Evolutionary conservation across 2,113 vertebrate species (phyloP), one percentile per base, ranked within the genome.

Genomic region (Gila orcuttii): DNA sequence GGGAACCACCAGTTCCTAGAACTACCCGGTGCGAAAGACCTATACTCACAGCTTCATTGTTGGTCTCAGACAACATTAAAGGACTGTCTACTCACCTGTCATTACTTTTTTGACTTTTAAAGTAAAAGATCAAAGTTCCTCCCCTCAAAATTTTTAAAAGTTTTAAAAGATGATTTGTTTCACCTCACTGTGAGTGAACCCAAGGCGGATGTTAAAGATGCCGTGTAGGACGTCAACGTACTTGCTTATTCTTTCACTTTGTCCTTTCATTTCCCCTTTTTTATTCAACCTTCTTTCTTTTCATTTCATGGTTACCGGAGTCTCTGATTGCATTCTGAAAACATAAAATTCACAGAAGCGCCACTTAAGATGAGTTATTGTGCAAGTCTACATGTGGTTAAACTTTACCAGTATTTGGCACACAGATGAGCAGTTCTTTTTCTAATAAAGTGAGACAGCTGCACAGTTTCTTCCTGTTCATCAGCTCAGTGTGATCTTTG

Each of bases 211-310:
- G 71, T 71, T 71, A 36, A 71, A 39, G 33, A 71, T 42, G 10
- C 21, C 21, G 0, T 50, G 62, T 33, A 15, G 25, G 64, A 68
- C 28, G 2, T 74, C 71, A 47, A 39, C 23, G 42, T 15, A 11
- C 47, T 55, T 11, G 9, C 28, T 21, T 55, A 33, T 57, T 77
- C 50, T 77, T 57, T 33, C 50, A 77, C 75, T 33, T 33, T 31
- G n/a, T 55, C 74, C 47, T 52, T 77, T 77, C 75, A 77, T 33
- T 77, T 75, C 73, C 11, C n/a, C 42, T 75, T 75, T 75, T 47
- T 75, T 75, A 47, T 50, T 75, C 39, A 21, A 21, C 23, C 69
- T 45, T 73, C n/a, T 28, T 77, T 77, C 50, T 77, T 57, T 77
- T 77, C 50, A 77, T 77, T 77, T 77, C 75, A 64, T 80, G 78